phyloP scores from a whole-genome alignment of 2,888 invertebrate genomes.

The Luffia ferchaultella region DNA sequence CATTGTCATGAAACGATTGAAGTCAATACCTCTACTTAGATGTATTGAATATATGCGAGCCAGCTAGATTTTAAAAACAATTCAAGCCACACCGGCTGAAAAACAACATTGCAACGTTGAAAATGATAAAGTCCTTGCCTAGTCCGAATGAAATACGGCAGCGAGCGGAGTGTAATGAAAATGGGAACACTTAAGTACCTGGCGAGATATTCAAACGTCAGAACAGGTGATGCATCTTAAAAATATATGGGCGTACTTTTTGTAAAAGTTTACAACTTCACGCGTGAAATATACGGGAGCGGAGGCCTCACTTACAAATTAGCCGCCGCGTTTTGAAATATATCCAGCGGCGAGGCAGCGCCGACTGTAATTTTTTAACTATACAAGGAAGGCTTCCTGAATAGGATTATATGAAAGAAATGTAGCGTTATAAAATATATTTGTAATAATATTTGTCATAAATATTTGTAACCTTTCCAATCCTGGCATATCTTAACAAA shows the following conservation, averaged over 20 bases:
- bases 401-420: background rate
- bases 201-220: slow-evolving; percentile 44
- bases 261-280: slow-evolving; percentile 42
- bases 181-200: slow-evolving; percentile 41
- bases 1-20: no score
- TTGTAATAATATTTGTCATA: no score
- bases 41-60: no score
- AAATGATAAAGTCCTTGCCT: background rate
- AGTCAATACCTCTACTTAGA: no score
- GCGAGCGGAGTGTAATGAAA: slow-evolving; percentile 22
- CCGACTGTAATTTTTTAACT: background rate
- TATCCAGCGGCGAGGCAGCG: slow-evolving; percentile 17
- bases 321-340: slow-evolving; percentile 27
- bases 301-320: slow-evolving; percentile 42
- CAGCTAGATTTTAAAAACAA: no score
- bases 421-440: no score
- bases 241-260: slow-evolving; percentile 51
- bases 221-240: slow-evolving; percentile 43
- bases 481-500: no score
- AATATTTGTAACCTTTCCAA: no score
- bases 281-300: slow-evolving; percentile 42
- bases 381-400: background rate
- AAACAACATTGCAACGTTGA: no score
- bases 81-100: no score
- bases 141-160: background rate